Evolutionary conservation across 2,797 vertebrate genomes (phyloP).

Genomic region (Kryptolebias ocellatus): DNA sequence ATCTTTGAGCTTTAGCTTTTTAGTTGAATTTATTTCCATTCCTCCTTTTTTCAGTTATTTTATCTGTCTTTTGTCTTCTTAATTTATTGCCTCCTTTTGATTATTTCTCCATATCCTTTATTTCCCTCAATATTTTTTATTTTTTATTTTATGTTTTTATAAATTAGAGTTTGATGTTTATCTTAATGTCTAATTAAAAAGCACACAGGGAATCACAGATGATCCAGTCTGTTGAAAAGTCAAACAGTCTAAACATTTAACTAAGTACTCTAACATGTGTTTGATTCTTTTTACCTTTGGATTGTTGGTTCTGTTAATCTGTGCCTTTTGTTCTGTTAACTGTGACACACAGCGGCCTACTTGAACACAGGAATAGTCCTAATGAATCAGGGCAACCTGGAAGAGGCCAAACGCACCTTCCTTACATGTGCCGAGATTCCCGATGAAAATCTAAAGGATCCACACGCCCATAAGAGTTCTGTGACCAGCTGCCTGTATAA

Average conservation of each 20-base stretch:
- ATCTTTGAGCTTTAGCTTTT: constrained; percentile 6
- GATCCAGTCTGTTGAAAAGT: not conserved
- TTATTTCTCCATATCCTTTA: not conserved
- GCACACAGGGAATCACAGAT: too few species aligned
- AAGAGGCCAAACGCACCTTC: constrained; percentile 93
- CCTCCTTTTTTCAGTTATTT: constrained; percentile 19
- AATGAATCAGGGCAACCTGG: constrained; percentile 94
- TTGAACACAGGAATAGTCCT: constrained; percentile 98
- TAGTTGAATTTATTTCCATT: constrained; percentile 3
- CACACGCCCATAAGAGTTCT: constrained; percentile 96
- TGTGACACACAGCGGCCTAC: constrained; percentile 88
- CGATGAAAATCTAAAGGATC: constrained; percentile 98
- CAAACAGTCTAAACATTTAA: not conserved
- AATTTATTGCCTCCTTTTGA: not conserved
- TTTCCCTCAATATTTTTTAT: not conserved
- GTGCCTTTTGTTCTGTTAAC: not conserved
- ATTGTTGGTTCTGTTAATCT: not conserved
- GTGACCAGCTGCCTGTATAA: constrained; percentile 99
- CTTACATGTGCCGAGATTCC: constrained; percentile 96
- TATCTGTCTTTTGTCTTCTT: constrained; percentile 15
- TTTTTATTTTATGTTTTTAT: not conserved
- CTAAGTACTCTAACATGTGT: not conserved
- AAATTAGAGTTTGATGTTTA: not conserved
- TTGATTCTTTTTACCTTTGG: not conserved
- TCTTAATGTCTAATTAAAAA: not conserved